These are phyloP conservation scores for Calycopis cecrops DNA, from an alignment of 1,140 invertebrate species.

Conservation along the genomic window DNA sequence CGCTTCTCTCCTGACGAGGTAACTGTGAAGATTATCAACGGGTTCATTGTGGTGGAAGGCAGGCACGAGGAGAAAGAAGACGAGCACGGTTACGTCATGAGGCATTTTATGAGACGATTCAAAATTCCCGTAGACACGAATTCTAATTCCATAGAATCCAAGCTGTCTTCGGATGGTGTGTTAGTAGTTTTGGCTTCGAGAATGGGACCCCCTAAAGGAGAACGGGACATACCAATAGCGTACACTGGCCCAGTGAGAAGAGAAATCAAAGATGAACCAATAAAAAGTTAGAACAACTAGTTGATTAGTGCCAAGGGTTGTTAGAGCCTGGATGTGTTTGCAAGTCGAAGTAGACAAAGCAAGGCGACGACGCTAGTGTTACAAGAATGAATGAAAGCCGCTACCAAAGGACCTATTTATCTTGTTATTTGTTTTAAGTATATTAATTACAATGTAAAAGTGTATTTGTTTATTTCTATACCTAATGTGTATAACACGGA, in stretches of 20 bases:
- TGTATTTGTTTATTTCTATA: too few relatives aligned
- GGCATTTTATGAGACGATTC: conserved; percentile 84
- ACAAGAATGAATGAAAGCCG: too few relatives aligned
- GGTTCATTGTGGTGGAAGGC: conserved; percentile 80
- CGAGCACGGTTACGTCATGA: conserved; percentile 83
- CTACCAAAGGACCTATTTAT: too few relatives aligned
- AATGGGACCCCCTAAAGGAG: conserved; percentile 48
- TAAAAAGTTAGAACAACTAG: conserved; percentile 7
- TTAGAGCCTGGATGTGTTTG: too few relatives aligned
- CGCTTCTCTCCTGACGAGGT: conserved; percentile 92
- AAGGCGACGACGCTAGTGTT: too few relatives aligned
- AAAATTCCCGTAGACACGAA: conserved; percentile 82
- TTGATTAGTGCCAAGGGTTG: too few relatives aligned
- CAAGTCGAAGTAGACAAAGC: too few relatives aligned
- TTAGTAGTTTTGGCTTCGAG: conserved; percentile 80
- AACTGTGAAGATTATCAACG: conserved; percentile 86
- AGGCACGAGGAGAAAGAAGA: conserved; percentile 88
- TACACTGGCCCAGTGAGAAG: conserved; percentile 55
- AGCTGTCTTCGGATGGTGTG: conserved; percentile 85
- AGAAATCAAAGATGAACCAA: conserved; percentile 30
- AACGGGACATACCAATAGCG: conserved; percentile 51
- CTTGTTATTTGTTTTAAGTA: too few relatives aligned
- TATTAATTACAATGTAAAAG: too few relatives aligned
- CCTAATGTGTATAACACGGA: too few relatives aligned
- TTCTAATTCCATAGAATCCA: conserved; percentile 79